Conservation (phyloP, 2,797 vertebrate species). For the Benthosema pterotum region DNA sequence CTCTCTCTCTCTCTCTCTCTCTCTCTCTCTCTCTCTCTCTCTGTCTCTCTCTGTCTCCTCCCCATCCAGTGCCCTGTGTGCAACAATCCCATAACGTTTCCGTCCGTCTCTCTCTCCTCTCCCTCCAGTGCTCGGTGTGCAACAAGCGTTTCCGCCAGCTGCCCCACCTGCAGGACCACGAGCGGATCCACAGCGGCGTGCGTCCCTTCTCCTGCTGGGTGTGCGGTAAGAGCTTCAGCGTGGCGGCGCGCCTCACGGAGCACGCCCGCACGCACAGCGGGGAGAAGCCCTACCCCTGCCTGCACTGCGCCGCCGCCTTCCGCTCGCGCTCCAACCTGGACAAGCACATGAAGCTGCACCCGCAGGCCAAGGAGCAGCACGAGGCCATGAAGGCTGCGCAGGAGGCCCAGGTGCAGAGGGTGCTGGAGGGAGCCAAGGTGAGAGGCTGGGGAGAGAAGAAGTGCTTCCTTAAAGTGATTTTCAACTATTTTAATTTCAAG, state of each 20-base stretch:
- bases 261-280: conserved; percentile 92
- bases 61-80: conserved; percentile 75
- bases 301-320: conserved; percentile 82
- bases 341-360: conserved; percentile 78
- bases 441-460: no score
- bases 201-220: conserved; percentile 90
- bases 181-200: conserved; percentile 85
- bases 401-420: conserved; percentile 67
- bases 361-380: conserved; percentile 36
- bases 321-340: conserved; percentile 88
- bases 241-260: conserved; percentile 88
- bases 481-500: no score
- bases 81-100: conserved; percentile 75
- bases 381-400: conserved; percentile 51
- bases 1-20: no score
- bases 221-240: conserved; percentile 91
- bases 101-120: conserved; percentile 25
- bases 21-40: no score
- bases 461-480: no score
- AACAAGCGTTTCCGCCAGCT: conserved; percentile 85
- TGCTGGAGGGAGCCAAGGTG: conserved; percentile 72
- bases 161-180: conserved; percentile 88
- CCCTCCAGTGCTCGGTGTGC: conserved; percentile 74
- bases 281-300: conserved; percentile 87
- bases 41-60: conserved; percentile 27